Evolutionary conservation across 2,113 vertebrate species (phyloP).

Genomic region (Toxotes chatareus): DNA sequence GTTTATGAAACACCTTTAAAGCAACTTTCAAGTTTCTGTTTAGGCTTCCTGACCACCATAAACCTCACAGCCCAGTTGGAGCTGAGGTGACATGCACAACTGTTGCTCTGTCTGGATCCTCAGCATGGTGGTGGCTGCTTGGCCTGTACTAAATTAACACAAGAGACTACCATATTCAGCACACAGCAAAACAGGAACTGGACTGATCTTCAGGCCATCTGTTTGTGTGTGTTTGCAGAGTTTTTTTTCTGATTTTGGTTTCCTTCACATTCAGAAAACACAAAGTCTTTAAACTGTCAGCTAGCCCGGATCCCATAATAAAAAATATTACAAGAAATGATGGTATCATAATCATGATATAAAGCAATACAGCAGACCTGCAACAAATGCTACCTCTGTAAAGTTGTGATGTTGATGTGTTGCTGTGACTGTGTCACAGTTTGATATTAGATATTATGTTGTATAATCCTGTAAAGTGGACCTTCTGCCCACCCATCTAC

Average conservation of each 20-base stretch:
- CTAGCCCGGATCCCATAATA: too few species aligned
- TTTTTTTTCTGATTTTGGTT: neutral
- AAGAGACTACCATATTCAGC: neutral
- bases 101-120: neutral
- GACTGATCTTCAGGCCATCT: too few species aligned
- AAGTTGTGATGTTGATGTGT: neutral
- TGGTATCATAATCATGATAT: neutral
- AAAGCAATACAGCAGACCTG: neutral
- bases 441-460: constrained; percentile 9
- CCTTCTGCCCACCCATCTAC: neutral
- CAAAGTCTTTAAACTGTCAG: neutral
- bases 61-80: too few species aligned
- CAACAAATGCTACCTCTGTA: neutral
- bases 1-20: too few species aligned
- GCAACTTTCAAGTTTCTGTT: too few species aligned
- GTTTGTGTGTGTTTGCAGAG: neutral
- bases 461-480: constrained; percentile 19
- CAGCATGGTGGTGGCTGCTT: neutral
- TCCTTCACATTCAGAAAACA: neutral
- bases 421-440: constrained; percentile 6
- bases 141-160: neutral
- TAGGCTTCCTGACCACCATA: too few species aligned
- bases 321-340: neutral
- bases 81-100: too few species aligned
- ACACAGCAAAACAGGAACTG: too few species aligned